Evolutionary conservation across 2,797 vertebrate species (phyloP), one percentile per base, ranked within the genome.

Genomic region (Phalloptychus januarius): DNA sequence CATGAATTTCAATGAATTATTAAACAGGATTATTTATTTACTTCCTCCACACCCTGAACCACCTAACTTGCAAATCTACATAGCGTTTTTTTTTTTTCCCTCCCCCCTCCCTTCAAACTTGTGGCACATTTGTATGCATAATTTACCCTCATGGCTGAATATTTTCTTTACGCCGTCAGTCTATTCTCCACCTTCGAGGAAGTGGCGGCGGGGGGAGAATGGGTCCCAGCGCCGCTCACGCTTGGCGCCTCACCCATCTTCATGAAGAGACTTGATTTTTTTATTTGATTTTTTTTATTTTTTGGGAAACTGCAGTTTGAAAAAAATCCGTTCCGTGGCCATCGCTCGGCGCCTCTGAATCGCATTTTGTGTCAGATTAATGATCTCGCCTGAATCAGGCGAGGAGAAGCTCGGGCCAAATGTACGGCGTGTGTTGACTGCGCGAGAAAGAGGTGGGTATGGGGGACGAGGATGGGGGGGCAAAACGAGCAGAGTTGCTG

Each of bases 1-100:
- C 93, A 95, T 93, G 93, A 94, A 93, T 95, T 92, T 93, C 85
- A 91, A 94, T 95, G 91, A 94, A 95, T 95, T 94, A 95, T 95
- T 95, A 90, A 95, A 92, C 85, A 92, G 88, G 91, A 95, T 95
- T 94, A 94, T 95, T 95, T 95, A 95, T 95, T 95, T 95, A 94
- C 94, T 94, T 94, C 89, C 92, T 92, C 91, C 54, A 82, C 89
- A 93, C 89, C 92, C 91, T 87, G 83, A 93, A 94, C 91, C 91
- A 95, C 93, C 92, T 94, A 94, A 93, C 94, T 92, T 90, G 91
- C 91, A 93, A 93, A 93, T 94, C 93, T 93, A 91, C 92, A 94
- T 93, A 91, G 89, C 90, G 78, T 92, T 92, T 91, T 88, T 85
- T 18, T 46, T 20, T 15, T 4, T 18, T n/a, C n/a, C n/a, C n/a